A percentile compares a stretch with the other conserved stretches of the same genome.
Evolutionary conservation across 2,113 vertebrate species (phyloP).

Genomic region (Peromyscus polionotus): DNA sequence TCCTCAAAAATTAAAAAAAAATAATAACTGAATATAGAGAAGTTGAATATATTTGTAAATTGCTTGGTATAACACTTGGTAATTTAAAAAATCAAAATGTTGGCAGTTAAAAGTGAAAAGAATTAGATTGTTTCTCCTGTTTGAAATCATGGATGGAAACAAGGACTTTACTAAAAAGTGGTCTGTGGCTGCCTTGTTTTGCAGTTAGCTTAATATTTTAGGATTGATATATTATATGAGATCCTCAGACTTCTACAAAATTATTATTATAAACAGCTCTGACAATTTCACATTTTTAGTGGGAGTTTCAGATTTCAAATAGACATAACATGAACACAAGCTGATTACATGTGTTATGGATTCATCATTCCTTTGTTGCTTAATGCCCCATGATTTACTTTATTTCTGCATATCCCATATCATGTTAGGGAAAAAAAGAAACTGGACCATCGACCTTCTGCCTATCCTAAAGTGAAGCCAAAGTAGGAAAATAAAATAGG

Average conservation of each 20-base stretch:
- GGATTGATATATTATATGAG: not conserved
- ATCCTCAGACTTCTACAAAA: not conserved
- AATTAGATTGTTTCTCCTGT: not conserved
- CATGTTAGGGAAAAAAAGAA: too few species aligned
- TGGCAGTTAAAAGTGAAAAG: slow-evolving; percentile 15
- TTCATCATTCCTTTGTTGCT: not conserved
- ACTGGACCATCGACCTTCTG: too few species aligned
- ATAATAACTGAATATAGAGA: not conserved
- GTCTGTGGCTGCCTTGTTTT: slow-evolving; percentile 17
- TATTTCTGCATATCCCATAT: not conserved
- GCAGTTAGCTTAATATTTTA: not conserved
- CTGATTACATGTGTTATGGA: not conserved
- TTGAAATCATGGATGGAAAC: not conserved
- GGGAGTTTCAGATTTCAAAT: not conserved
- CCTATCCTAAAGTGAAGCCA: not conserved
- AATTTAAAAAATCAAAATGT: slow-evolving; percentile 15
- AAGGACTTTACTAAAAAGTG: not conserved
- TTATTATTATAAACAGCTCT: not conserved
- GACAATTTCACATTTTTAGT: not conserved
- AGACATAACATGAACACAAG: not conserved
- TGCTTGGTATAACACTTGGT: not conserved
- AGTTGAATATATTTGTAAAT: not conserved
- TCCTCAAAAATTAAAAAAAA: not conserved
- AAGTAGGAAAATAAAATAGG: not conserved
- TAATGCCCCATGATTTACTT: not conserved